These are phyloP conservation scores for Folsomia candida DNA, from an alignment of 2,888 invertebrate species.

Conservation along the genomic window DNA sequence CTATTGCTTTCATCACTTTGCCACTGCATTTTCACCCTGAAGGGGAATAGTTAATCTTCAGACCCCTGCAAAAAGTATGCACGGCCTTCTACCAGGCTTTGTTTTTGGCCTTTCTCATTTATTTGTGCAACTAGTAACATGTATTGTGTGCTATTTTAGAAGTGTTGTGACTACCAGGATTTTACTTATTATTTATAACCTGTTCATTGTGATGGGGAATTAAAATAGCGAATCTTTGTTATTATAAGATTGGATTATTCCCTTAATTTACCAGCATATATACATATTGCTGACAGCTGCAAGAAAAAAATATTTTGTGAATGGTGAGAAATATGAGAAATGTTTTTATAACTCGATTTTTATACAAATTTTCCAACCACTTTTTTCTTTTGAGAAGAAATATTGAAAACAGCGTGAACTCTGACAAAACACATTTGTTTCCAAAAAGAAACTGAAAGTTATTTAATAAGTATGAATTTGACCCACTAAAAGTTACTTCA, in stretches of 20 bases:
- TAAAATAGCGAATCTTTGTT: too few species aligned
- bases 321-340: neutral
- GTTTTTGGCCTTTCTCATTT: too few species aligned
- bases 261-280: neutral
- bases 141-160: too few species aligned
- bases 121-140: too few species aligned
- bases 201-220: too few species aligned
- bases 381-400: neutral
- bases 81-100: neutral
- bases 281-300: neutral
- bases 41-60: neutral
- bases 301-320: neutral
- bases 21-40: neutral
- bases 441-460: neutral
- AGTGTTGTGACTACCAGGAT: too few species aligned
- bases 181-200: too few species aligned
- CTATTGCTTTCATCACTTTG: neutral
- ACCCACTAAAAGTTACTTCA: neutral
- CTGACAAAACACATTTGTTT: neutral
- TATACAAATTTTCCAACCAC: neutral
- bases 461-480: conserved; percentile 2
- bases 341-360: neutral
- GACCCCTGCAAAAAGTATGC: neutral
- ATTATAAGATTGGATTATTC: too few species aligned
- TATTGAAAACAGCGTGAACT: neutral